These are phyloP conservation scores for Amazona guildingii DNA, from an alignment of 2,113 vertebrate genomes.

Conservation along the genomic window DNA sequence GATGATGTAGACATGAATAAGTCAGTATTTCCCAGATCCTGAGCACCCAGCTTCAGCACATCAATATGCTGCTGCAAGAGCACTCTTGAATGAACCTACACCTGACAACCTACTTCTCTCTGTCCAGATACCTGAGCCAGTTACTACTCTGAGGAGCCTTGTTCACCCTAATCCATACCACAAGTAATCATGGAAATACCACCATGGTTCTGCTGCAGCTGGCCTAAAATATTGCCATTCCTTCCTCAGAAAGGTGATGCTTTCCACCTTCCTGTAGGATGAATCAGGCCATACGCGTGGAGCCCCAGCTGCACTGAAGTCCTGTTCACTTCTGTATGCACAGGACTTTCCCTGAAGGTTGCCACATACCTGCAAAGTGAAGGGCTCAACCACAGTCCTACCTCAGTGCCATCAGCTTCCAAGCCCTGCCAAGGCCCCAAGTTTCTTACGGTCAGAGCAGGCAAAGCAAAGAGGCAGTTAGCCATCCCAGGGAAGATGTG, in stretches of 20 bases:
- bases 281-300: neutral
- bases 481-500: neutral
- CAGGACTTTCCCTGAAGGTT: neutral
- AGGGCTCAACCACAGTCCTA: neutral
- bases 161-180: neutral
- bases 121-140: neutral
- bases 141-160: neutral
- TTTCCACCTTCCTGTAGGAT: neutral
- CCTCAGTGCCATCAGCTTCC: neutral
- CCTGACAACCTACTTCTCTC: neutral
- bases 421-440: neutral
- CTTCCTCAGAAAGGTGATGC: neutral
- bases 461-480: neutral
- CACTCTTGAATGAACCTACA: neutral
- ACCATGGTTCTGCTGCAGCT: neutral
- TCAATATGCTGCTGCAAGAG: neutral
- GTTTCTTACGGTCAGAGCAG: neutral
- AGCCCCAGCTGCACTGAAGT: neutral
- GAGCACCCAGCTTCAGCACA: neutral
- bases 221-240: neutral
- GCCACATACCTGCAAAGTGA: neutral
- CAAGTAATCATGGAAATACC: neutral
- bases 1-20: neutral
- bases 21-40: neutral
- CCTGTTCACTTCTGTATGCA: accelerated